Base-by-base conservation (phyloP, 2,888 invertebrate species). In the Helicoverpa assulta region DNA sequence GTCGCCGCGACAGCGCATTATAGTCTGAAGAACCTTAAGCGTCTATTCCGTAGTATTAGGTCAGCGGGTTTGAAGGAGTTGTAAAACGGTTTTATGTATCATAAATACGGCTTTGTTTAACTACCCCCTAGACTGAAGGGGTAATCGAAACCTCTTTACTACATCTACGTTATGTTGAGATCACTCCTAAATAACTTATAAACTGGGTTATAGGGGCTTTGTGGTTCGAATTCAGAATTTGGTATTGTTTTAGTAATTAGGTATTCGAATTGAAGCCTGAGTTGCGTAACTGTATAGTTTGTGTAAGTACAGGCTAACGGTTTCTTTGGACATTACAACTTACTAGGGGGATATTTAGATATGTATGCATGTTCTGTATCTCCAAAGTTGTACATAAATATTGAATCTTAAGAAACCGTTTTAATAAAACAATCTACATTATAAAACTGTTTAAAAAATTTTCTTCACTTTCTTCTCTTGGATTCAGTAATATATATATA, bases 81-180 rank as follows among this genome's bases (percentile, higher is more conserved):
- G 80, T 88, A 87, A 88, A 88, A 82, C 83, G 59, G 82, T 87
- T 90, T 91, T 88, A 91, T 88, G 86, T 84, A 81, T 87, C 88
- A 83, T 90, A 89, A 91, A 91, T 89, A 89, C 81, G 75, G 84
- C 74, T 85, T 82, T 84, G 82, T 87, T 85, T 81, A 78, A 87
- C 82, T 84, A 78, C 72, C 81, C 66, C 70, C 67, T 14, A 67
- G 77, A 70, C 74, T 73, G 70, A 53, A 69, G 19, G 47, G 61
- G 80, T 82, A 80, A 84, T 85, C 81, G 77, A 78, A 82, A 83
- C 78, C 76, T 76, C 61, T 70, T 56, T 71, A 21, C 21, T 29
- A 63, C 19, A 26, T 29, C 10, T 10, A 53, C 8, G 60, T 64
- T 10, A 57, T 59, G 58, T 56, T 55, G 21, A 69, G 56, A 71